Evolutionary conservation across 2,797 vertebrate genomes (phyloP).

Genomic region (Leptodactylus fallax): DNA sequence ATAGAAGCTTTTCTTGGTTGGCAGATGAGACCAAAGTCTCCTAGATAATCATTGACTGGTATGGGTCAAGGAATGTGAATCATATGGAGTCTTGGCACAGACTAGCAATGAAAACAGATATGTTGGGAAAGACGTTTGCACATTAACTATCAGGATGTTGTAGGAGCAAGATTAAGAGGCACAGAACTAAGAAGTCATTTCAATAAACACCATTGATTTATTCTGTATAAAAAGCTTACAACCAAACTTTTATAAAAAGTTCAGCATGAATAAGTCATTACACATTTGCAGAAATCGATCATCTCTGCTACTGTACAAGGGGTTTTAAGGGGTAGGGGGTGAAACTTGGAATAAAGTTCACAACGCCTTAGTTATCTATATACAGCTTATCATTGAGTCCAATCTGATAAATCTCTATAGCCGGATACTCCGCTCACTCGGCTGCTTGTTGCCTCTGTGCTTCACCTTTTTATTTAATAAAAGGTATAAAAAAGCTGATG

Average conservation of each 20-base stretch:
- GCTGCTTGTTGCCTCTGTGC: constrained; percentile 83
- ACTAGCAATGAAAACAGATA: constrained; percentile 13
- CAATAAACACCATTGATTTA: constrained; percentile 96
- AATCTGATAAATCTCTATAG: constrained; percentile 87
- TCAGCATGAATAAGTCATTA: constrained; percentile 98
- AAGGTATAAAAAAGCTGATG: constrained; percentile 89
- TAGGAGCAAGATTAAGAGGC: not conserved
- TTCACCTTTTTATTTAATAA: constrained; percentile 87
- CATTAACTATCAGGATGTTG: not conserved
- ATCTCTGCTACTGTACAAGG: constrained; percentile 97
- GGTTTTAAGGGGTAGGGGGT: constrained; percentile 70
- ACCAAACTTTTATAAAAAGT: constrained; percentile 99
- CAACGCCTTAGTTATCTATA: constrained; percentile 86
- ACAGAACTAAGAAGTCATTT: constrained; percentile 72
- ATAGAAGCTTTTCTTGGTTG: no score
- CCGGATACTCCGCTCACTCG: constrained; percentile 85
- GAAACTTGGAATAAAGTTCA: constrained; percentile 85
- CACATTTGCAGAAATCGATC: constrained; percentile 90
- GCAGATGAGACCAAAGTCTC: not conserved
- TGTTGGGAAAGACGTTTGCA: not conserved
- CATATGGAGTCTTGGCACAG: constrained; percentile 8
- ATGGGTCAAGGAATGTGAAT: not conserved
- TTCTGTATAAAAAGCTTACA: constrained; percentile 98
- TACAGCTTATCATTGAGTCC: constrained; percentile 84
- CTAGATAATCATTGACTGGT: constrained; percentile 45